Conservation (phyloP, 2,113 vertebrate genomes). For the Periophthalmodon schlosseri region DNA sequence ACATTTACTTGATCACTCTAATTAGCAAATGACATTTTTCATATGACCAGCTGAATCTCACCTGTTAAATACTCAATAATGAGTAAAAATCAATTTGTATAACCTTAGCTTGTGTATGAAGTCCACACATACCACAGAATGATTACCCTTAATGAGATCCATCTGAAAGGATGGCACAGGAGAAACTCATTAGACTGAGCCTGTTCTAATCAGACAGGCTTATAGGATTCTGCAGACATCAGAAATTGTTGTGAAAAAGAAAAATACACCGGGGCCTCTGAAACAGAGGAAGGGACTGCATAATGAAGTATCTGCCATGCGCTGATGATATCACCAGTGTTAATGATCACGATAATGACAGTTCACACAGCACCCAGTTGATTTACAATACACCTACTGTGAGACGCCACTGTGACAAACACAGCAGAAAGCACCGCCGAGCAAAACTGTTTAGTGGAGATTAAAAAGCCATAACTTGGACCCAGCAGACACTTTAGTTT, state of each 20-base stretch:
- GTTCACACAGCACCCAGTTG: constrained; percentile 72
- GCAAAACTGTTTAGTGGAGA: constrained; percentile 50
- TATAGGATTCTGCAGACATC: constrained; percentile 74
- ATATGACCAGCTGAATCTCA: constrained; percentile 61
- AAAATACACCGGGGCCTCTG: constrained; percentile 71
- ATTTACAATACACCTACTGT: constrained; percentile 73
- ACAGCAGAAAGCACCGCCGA: constrained; percentile 57
- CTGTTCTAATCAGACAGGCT: constrained; percentile 76
- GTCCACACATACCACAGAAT: constrained; percentile 73
- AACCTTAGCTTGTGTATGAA: constrained; percentile 59
- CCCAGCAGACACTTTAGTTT: constrained; percentile 39
- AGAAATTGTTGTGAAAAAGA: constrained; percentile 72
- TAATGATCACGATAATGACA: constrained; percentile 80
- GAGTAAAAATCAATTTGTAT: constrained; percentile 70
- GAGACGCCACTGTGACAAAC: constrained; percentile 66
- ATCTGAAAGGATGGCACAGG: constrained; percentile 70
- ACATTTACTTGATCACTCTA: constrained; percentile 56
- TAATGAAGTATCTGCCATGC: constrained; percentile 77
- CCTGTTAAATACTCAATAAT: constrained; percentile 72
- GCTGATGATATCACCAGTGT: constrained; percentile 77
- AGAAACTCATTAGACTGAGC: constrained; percentile 76
- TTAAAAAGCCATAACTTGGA: constrained; percentile 54
- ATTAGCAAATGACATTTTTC: constrained; percentile 62
- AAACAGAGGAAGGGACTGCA: constrained; percentile 67
- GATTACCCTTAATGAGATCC: constrained; percentile 77